These are phyloP conservation scores for Lochmaea capreae DNA, from an alignment of 2,888 invertebrate species.

Conservation along the genomic window DNA sequence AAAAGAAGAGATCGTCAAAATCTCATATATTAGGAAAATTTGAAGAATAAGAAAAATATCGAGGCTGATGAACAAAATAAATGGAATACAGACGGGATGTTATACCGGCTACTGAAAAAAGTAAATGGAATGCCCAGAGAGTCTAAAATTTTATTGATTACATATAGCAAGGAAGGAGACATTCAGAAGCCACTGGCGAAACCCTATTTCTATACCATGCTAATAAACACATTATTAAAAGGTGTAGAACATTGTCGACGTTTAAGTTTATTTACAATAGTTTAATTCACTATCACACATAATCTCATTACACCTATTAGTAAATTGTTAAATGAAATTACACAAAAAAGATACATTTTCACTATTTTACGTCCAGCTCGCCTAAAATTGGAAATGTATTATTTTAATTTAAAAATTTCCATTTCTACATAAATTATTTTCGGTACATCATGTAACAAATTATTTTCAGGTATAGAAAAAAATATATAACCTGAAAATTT, in stretches of 20 bases:
- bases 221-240: too few relatives aligned
- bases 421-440: slow-evolving; percentile 21
- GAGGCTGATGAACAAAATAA: too few relatives aligned
- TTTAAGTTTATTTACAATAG: background rate
- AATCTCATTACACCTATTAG: background rate
- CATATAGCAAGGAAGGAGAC: too few relatives aligned
- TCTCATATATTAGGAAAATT: too few relatives aligned
- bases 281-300: background rate
- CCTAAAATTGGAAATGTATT: background rate
- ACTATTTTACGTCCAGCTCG: slow-evolving; percentile 15
- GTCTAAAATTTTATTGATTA: too few relatives aligned
- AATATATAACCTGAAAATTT: background rate
- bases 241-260: background rate
- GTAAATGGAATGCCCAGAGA: too few relatives aligned
- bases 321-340: background rate
- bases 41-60: too few relatives aligned
- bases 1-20: too few relatives aligned
- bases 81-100: too few relatives aligned
- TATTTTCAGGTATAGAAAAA: slow-evolving; percentile 5
- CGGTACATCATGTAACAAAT: background rate
- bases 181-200: too few relatives aligned
- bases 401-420: background rate
- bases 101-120: too few relatives aligned
- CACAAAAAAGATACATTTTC: background rate
- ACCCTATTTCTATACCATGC: too few relatives aligned